A percentile compares a stretch with the other conserved stretches of the same genome.
These are phyloP conservation scores for Plectropomus leopardus DNA, from an alignment of 2,113 vertebrate species.

Conservation along the genomic window DNA sequence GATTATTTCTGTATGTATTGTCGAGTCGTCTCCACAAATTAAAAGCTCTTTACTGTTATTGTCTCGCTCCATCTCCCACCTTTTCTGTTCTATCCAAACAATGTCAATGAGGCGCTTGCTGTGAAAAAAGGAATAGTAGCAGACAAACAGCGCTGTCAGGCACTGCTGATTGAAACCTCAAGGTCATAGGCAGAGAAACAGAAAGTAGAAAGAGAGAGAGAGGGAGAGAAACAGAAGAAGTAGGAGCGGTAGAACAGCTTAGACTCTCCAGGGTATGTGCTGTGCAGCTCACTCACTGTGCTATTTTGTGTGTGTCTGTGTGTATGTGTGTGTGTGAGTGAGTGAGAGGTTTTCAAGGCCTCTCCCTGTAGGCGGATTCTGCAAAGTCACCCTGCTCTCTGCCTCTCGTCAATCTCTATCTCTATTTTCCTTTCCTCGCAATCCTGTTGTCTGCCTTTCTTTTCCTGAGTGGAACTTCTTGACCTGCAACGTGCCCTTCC, in stretches of 20 bases:
- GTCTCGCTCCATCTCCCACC: not conserved
- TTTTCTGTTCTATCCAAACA: conserved; percentile 48
- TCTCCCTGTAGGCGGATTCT: conserved; percentile 67
- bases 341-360: conserved; percentile 72
- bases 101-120: conserved; percentile 55
- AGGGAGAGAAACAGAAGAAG: conserved; percentile 35
- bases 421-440: conserved; percentile 21
- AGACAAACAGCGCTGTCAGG: conserved; percentile 75
- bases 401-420: conserved; percentile 56
- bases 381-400: conserved; percentile 74
- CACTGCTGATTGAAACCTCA: conserved; percentile 84
- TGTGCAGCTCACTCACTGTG: conserved; percentile 61
- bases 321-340: conserved; percentile 10
- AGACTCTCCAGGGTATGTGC: conserved; percentile 73
- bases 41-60: conserved; percentile 3
- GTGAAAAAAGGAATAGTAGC: conserved; percentile 43
- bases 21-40: not conserved
- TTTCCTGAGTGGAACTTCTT: conserved; percentile 48
- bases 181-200: conserved; percentile 76
- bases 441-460: conserved; percentile 43
- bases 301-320: conserved; percentile 25
- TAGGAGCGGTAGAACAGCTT: conserved; percentile 51
- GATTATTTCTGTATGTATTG: not conserved
- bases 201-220: conserved; percentile 17
- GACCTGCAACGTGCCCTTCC: conserved; percentile 39